Evolutionary conservation across 1,140 invertebrate species (phyloP).

Genomic region (Drosophila melanogaster): DNA sequence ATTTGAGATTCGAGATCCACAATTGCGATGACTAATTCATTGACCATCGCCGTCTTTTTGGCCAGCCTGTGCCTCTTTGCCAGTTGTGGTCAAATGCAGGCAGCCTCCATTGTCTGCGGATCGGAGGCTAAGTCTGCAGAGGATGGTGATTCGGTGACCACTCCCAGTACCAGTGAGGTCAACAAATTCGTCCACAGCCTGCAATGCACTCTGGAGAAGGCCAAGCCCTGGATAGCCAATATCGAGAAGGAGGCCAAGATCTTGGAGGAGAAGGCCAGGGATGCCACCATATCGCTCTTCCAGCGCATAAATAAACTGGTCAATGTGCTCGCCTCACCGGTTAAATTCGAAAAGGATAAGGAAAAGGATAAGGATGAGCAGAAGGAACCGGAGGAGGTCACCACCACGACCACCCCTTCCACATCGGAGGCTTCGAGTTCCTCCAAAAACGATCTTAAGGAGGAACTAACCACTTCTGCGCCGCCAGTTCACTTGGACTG

Average conservation of each 20-base stretch:
- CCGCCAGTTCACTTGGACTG: slow-evolving; percentile 24
- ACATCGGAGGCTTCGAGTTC: neutral
- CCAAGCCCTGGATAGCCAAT: slow-evolving; percentile 74
- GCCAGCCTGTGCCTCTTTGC: slow-evolving; percentile 14
- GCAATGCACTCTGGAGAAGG: slow-evolving; percentile 72
- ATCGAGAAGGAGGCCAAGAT: slow-evolving; percentile 73
- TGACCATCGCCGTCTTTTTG: slow-evolving; percentile 7
- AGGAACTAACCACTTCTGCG: slow-evolving; percentile 23
- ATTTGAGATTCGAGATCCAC: neutral
- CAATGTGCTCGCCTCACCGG: slow-evolving; percentile 22
- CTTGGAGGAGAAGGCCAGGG: slow-evolving; percentile 62
- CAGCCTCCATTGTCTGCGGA: slow-evolving; percentile 58
- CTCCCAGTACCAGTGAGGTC: slow-evolving; percentile 61
- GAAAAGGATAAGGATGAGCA: slow-evolving; percentile 4
- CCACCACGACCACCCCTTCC: neutral
- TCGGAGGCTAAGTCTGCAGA: slow-evolving; percentile 29
- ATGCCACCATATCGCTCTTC: slow-evolving; percentile 47
- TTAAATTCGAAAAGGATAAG: slow-evolving; percentile 14
- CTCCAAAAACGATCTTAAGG: neutral
- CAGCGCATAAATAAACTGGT: slow-evolving; percentile 48
- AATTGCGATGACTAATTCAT: slow-evolving; percentile 43
- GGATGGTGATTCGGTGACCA: neutral
- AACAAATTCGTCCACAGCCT: slow-evolving; percentile 73
- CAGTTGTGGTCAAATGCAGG: slow-evolving; percentile 30
- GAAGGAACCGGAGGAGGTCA: neutral